These are phyloP conservation scores for Crotophaga sulcirostris DNA, from an alignment of 2,113 vertebrate genomes.

Conservation along the genomic window DNA sequence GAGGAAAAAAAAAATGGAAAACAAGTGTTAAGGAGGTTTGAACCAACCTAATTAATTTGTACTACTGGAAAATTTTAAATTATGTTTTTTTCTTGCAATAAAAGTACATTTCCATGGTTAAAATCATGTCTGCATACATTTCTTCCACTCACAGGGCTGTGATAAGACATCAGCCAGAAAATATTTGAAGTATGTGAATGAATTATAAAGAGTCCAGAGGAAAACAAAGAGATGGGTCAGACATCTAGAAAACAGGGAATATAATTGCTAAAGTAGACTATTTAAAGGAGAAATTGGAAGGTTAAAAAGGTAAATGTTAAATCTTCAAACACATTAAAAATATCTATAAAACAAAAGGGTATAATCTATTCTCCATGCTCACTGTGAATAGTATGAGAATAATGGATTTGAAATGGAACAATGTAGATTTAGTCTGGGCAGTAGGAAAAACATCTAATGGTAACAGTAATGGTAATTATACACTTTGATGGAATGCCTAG, in stretches of 20 bases:
- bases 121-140: not conserved
- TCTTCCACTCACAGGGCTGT: not conserved
- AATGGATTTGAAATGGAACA: not conserved
- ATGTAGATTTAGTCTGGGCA: not conserved
- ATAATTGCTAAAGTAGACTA: not conserved
- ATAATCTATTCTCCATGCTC: not conserved
- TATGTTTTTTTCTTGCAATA: not conserved
- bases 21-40: not conserved
- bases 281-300: not conserved
- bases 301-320: not conserved
- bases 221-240: not conserved
- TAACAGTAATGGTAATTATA: not conserved
- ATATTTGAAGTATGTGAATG: not conserved
- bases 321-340: not conserved
- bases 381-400: not conserved
- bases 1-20: fast-evolving
- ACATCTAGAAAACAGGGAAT: not conserved
- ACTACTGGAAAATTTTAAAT: not conserved
- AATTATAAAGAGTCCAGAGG: not conserved
- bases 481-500: not conserved
- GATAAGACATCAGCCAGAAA: not conserved
- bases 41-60: not conserved
- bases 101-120: not conserved
- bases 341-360: not conserved
- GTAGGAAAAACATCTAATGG: not conserved